These are phyloP conservation scores for Polyodon spathula DNA, from an alignment of 2,113 vertebrate genomes.

Conservation along the genomic window DNA sequence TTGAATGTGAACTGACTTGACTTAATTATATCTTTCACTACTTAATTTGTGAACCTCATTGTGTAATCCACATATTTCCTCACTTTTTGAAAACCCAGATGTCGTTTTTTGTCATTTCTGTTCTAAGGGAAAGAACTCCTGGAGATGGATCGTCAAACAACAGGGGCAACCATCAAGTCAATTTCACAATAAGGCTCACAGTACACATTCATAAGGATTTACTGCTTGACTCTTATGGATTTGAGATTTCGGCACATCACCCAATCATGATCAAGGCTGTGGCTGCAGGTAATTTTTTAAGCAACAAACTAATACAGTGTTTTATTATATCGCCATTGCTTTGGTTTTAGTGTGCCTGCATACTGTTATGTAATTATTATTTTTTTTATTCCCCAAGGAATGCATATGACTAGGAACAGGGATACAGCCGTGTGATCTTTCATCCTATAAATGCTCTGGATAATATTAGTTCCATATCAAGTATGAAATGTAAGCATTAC, in stretches of 20 bases:
- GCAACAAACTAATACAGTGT: neutral
- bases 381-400: no score
- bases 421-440: no score
- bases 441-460: no score
- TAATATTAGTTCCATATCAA: no score
- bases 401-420: no score
- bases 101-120: conserved; percentile 17
- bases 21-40: no score
- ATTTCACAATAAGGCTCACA: conserved; percentile 61
- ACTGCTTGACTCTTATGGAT: conserved; percentile 77
- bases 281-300: conserved; percentile 60
- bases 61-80: conserved; percentile 37
- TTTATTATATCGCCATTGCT: neutral
- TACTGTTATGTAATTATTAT: no score
- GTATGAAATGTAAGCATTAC: no score
- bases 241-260: conserved; percentile 66
- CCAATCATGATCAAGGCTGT: conserved; percentile 83
- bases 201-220: conserved; percentile 76
- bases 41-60: neutral
- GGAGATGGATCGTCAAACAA: conserved; percentile 52
- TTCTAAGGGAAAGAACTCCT: conserved; percentile 61
- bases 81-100: neutral
- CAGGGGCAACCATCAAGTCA: conserved; percentile 50
- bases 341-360: no score
- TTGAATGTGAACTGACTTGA: no score